Base-by-base conservation (phyloP, 2,113 vertebrate species). In the Poicephalus gulielmi region DNA sequence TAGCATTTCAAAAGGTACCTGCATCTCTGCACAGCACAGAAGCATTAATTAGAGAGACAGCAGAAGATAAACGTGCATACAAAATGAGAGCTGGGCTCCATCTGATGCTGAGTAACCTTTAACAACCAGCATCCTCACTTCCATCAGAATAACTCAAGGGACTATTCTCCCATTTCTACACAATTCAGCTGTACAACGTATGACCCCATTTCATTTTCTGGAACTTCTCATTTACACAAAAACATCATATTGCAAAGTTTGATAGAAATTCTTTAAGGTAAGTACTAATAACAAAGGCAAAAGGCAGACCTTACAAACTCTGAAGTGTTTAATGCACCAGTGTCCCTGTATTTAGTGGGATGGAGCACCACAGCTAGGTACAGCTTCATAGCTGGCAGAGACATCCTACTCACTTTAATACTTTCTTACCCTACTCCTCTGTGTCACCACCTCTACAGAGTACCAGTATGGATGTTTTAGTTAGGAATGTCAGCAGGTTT, bases 1-100 rank as follows among this genome's bases (percentile, higher is more conserved):
- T 90, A 93, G 67, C 88, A 96, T 94, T 95, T 96, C 92, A 97
- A 92, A 95, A 93, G 69, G 59, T 50, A 88, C 39, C 88, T 33
- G 66, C n/a, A 66, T 59, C 75, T 92, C 67, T 60, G 78, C 55
- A 66, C 77, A 59, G 83, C 50, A 60, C 49, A 53, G 49, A 37
- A 82, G 63, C 63, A 94, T 87, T 94, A 95, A 94, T 95, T 93
- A 92, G 63, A 87, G 63, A 94, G 76, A 77, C 1, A 92, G 90
- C 49, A 94, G 74, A 82, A 92, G 92, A 94, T 67, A 93, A 89
- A 94, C 89, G 93, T 3, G 12, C 86, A 95, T 92, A 69, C 13
- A 68, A 57, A 95, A 95, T 92, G 49, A 93, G 77, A 90, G 57
- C 0, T 35, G 31, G 79, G 53, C 41, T 89, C 43, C 74, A 46